These are phyloP conservation scores for Oreochromis spilurus DNA, from an alignment of 2,113 vertebrate genomes.

Conservation along the genomic window DNA sequence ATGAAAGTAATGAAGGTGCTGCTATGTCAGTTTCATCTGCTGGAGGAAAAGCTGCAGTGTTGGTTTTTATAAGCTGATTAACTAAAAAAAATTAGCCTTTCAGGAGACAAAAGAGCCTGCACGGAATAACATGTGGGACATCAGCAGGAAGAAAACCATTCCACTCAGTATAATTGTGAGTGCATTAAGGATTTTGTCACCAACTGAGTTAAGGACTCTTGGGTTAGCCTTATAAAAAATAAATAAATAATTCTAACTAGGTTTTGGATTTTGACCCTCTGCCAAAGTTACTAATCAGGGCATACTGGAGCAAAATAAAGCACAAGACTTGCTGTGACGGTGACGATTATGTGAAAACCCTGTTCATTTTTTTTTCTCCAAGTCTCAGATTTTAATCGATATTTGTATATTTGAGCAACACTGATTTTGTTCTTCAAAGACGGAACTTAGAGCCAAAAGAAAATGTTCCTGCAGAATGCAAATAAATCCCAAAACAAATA, in stretches of 20 bases:
- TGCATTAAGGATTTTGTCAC: neutral
- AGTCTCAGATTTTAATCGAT: neutral
- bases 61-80: neutral
- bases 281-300: neutral
- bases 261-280: neutral
- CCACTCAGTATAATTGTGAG: neutral
- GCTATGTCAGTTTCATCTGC: neutral
- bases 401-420: slow-evolving; percentile 32
- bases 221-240: neutral
- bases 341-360: neutral
- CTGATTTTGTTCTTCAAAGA: slow-evolving; percentile 4
- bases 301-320: neutral
- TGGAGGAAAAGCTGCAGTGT: neutral
- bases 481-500: slow-evolving; percentile 39
- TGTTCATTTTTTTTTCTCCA: neutral
- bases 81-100: neutral
- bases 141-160: neutral
- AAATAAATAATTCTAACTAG: neutral
- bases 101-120: neutral
- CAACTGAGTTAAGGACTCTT: neutral
- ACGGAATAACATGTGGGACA: neutral
- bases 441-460: neutral
- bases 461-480: neutral
- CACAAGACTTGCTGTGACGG: neutral
- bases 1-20: neutral